Base-by-base conservation (phyloP, 2,888 invertebrate genomes). In the Tuberolachnus salignus region DNA sequence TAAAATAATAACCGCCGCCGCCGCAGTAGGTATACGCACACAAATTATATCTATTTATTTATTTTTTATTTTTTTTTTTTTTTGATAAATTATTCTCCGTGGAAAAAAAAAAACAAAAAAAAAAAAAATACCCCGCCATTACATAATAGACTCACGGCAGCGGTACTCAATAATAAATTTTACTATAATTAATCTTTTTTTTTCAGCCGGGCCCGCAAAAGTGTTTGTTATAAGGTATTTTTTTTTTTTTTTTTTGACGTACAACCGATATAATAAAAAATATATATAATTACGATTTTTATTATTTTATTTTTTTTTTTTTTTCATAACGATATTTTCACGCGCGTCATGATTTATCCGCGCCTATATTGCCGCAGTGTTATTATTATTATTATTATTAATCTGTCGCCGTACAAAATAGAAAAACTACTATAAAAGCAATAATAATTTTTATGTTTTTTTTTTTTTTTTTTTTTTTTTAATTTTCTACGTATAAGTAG, bases 151-250 rank as follows among this genome's bases (percentile, higher is more conserved):
- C n/a, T n/a, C n/a, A n/a, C n/a, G n/a, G 63, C 34, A 53, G 59
- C 34, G 21, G 44, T 14, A 64, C 21, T 64, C 10, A 19, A 63
- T 63, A 64, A 19, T 19, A 9, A 2, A 14, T 16, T 64, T 64
- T 23, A 64, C 44, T 3, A 64, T 46, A 23, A 64, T 64, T 64
- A 64, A 64, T 64, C 46, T 44, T 46, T 44, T 34, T 19, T 21
- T 42, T 16, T 64, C 46, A 44, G 2, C 11, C 9, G 0, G 14
- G 19, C 3, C 2, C 44, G 14, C 64, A 23, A 3, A 1, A 16
- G 1, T 19, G 14, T 21, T 19, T 19, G 21, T 63, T 19, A 13
- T 63, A 42, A 21, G n/a, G 14, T 9, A 44, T 64, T 46, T 64
- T 64, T 44, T 64, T 21, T 44, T 14, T 21, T 3, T 13, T 14